Evolutionary conservation across 2,888 invertebrate genomes (phyloP), one percentile per base, ranked within the genome.

Genomic region (Lamellibrachia columna): DNA sequence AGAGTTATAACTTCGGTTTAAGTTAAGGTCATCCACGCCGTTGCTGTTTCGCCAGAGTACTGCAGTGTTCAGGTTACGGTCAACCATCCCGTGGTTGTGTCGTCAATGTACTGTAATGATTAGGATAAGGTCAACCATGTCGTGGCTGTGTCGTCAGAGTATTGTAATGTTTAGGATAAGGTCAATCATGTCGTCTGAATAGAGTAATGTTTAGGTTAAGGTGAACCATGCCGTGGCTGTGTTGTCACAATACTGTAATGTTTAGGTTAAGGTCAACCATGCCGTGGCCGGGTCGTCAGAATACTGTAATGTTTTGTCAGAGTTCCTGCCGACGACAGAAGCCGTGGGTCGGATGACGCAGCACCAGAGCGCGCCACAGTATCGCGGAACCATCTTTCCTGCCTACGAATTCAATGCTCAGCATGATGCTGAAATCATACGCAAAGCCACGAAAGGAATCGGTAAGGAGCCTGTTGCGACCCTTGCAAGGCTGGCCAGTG

Each of bases 361-460:
- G n/a, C 75, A 75, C 22, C 75, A 75, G 75, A 22, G 15, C 22
- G 75, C 75, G 7, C 22, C 75, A 22, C 22, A 22, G n/a, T 22
- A 22, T 75, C 75, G 22, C 22, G 75, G 75, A 40, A 96, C 96
- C 15, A 93, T 96, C 40, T 93, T 93, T 53, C 95, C 96, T 11
- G 95, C 94, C 2, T 93, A 93, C 9, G 95, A 94, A 60, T 96
- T 96, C 94, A 94, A 94, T 92, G 95, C 95, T 40, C 95, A 96
- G 91, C 93, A 93, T 91, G 96, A 96, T 94, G 94, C 95, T 40
- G 94, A 95, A 91, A 93, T 94, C 6, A 94, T 96, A 53, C 93
- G 96, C 52, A 95, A 95, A 90, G 95, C 96, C 8, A 95, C 96
- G 95, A 95, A 95, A 93, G 96, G 96, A 92, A 53, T 95, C 8